A percentile compares a stretch with the other conserved stretches of the same genome.
Conservation (phyloP, 2,113 vertebrate species). For the Penelope pileata region DNA sequence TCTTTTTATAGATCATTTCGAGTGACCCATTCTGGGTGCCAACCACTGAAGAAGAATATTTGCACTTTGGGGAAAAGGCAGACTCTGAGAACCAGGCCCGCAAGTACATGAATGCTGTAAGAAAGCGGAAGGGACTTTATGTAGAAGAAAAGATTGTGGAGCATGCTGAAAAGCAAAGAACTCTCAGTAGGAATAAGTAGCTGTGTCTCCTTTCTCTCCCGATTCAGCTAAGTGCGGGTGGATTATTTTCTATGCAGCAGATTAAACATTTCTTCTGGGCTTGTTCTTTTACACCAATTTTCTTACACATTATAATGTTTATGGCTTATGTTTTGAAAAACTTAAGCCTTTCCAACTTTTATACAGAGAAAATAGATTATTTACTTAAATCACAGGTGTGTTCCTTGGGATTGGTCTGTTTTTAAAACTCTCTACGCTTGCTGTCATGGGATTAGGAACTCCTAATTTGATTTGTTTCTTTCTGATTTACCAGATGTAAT, state of each 20-base stretch:
- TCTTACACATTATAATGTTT: neutral
- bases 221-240: neutral
- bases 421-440: neutral
- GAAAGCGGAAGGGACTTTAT: constrained; percentile 91
- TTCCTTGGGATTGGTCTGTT: neutral
- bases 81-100: constrained; percentile 92
- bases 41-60: constrained; percentile 95
- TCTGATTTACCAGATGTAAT: neutral
- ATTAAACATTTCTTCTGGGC: neutral
- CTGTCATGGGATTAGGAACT: neutral
- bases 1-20: constrained; percentile 82
- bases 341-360: constrained; percentile 28
- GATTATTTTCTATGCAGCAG: constrained; percentile 5
- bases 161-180: constrained; percentile 95
- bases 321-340: constrained; percentile 56
- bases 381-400: neutral
- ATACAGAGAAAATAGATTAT: constrained; percentile 25
- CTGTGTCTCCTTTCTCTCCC: neutral
- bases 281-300: neutral
- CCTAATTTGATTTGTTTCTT: neutral
- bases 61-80: constrained; percentile 97
- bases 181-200: constrained; percentile 94
- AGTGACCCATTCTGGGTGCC: constrained; percentile 97
- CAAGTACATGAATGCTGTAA: constrained; percentile 93
- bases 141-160: constrained; percentile 97